Base-by-base conservation (phyloP, 1,140 invertebrate species). In the Lepidurus apus region DNA sequence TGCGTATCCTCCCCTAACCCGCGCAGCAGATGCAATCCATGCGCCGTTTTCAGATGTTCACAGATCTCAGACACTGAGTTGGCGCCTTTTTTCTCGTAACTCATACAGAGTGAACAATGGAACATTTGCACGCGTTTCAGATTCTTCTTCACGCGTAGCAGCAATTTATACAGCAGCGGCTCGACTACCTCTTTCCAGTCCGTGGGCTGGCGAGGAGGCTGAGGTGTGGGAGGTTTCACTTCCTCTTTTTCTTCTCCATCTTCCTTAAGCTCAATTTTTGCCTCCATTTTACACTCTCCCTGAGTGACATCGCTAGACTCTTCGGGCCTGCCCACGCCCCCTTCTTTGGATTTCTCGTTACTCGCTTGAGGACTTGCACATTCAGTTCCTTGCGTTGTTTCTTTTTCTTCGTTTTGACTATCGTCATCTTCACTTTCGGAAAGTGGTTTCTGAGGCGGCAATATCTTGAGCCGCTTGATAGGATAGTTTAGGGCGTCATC, bases 1-100 rank as follows among this genome's bases (percentile, higher is more conserved):
- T 80, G 47, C 13, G 79, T 80, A 47, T 80, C 79, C 11, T 74
- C 79, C 10, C 79, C 79, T 24, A 80, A 34, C 8, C 79, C 79
- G 9, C 79, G 79, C 8, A 80, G 45, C 43, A 80, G 74, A 74
- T 77, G 76, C 44, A 77, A 44, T 42, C 74, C 76, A 26, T 80
- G 79, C 24, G 79, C 75, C 7, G 42, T 74, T 74, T 80, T 80
- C 34, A 80, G 44, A 24, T 80, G 79, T 13, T 77, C 43, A 26
- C 75, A 80, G 9, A 80, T 74, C 7, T 77, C 77, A n/a, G 77
- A 43, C 43, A 80, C 44, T 10, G 76, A 77, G 42, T 74, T 79
- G 9, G 76, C 77, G 42, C 73, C 75, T 7, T 76, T 45, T 8
- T 24, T 77, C 74, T 80, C 79, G 43, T 77, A 80, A 73, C 42